Evolutionary conservation across 2,888 invertebrate species (phyloP).

Genomic region (Scotopteryx bipunctaria): DNA sequence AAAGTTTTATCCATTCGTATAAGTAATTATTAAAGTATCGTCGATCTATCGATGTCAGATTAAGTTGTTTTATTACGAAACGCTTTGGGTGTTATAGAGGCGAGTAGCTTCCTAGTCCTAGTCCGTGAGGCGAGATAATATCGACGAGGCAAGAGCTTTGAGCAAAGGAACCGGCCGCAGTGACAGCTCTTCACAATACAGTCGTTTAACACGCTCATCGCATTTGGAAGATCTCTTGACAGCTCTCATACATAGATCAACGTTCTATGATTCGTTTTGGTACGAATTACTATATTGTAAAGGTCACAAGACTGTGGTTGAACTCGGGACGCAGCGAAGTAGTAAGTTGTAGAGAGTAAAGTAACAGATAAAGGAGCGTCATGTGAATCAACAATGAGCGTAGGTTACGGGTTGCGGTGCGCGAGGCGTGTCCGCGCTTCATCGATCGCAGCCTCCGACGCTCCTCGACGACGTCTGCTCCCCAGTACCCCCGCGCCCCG

Average conservation of each 20-base stretch:
- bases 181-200: slow-evolving; percentile 76
- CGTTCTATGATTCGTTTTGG: slow-evolving; percentile 50
- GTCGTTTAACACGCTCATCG: slow-evolving; percentile 80
- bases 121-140: slow-evolving; percentile 63
- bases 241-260: slow-evolving; percentile 60
- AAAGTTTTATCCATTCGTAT: background rate
- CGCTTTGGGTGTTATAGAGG: slow-evolving; percentile 44
- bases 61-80: slow-evolving; percentile 50
- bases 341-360: slow-evolving; percentile 19
- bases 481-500: slow-evolving; percentile 46
- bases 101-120: slow-evolving; percentile 64
- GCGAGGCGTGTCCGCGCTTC: slow-evolving; percentile 83
- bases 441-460: slow-evolving; percentile 82
- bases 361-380: slow-evolving; percentile 46
- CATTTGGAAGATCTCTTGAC: slow-evolving; percentile 72
- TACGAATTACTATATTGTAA: slow-evolving; percentile 31
- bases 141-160: slow-evolving; percentile 51
- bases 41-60: slow-evolving; percentile 56
- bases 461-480: slow-evolving; percentile 80
- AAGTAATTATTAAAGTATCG: slow-evolving; percentile 28
- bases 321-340: slow-evolving; percentile 18
- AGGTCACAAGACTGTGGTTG: slow-evolving; percentile 18
- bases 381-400: slow-evolving; percentile 71
- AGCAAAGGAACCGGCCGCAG: slow-evolving; percentile 69
- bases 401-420: slow-evolving; percentile 63